Conservation (phyloP, 2,888 invertebrate genomes). For the Lysandra coridon region DNA sequence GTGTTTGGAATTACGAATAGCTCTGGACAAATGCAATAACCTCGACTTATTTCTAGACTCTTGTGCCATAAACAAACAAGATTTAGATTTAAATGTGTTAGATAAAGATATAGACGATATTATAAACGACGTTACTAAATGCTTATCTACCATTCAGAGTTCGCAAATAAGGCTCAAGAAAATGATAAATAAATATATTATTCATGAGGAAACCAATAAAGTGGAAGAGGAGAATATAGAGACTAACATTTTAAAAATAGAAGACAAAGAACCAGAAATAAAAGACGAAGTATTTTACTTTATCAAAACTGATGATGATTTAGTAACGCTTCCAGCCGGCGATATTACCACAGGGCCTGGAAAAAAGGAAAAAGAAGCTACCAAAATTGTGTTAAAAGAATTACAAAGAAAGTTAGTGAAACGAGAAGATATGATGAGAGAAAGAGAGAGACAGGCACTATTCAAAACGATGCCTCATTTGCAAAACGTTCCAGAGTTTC, state of each 20-base stretch:
- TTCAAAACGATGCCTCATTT: conserved; percentile 72
- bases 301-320: conserved; percentile 67
- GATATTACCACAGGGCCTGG: conserved; percentile 68
- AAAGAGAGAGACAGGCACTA: conserved; percentile 71
- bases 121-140: conserved; percentile 62
- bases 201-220: conserved; percentile 39
- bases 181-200: conserved; percentile 54
- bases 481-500: conserved; percentile 67
- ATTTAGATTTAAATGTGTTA: conserved; percentile 59
- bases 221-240: conserved; percentile 48
- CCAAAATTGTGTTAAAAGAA: conserved; percentile 66
- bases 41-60: conserved; percentile 71
- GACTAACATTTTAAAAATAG: conserved; percentile 56
- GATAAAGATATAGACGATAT: conserved; percentile 67
- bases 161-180: conserved; percentile 67
- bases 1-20: conserved; percentile 64
- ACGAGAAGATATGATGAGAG: conserved; percentile 73
- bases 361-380: conserved; percentile 61
- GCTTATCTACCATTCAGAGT: conserved; percentile 58
- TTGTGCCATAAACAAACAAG: conserved; percentile 63
- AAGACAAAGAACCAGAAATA: conserved; percentile 60
- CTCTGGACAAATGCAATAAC: conserved; percentile 61
- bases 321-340: conserved; percentile 46
- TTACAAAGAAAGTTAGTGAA: conserved; percentile 69
- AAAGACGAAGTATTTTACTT: conserved; percentile 75